phyloP scores from a whole-genome alignment of 2,113 vertebrate species.

The Amphiprion percula region DNA sequence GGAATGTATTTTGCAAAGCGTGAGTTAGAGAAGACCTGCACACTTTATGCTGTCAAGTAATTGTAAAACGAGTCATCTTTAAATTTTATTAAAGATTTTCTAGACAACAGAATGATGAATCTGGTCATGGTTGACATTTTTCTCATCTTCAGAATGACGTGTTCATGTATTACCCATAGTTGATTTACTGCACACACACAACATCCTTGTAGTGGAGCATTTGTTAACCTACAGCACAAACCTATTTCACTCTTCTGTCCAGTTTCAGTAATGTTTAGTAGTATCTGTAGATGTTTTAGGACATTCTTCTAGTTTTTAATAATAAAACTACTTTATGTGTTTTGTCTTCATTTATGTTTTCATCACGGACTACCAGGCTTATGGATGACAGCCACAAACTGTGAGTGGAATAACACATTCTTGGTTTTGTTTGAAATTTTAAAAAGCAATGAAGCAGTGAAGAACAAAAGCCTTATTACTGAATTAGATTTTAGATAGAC shows the following conservation, averaged over 20 bases:
- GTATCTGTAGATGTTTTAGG: not conserved
- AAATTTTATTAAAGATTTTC: not conserved
- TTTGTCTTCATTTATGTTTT: not conserved
- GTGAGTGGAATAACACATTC: too few relatives aligned
- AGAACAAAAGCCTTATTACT: not conserved
- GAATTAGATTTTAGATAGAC: too few relatives aligned
- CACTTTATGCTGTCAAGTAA: not conserved
- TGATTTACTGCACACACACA: not conserved
- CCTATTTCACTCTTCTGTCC: too few relatives aligned
- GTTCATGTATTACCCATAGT: not conserved
- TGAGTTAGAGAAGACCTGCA: not conserved
- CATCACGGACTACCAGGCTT: too few relatives aligned
- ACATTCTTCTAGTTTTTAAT: not conserved
- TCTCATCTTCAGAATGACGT: not conserved
- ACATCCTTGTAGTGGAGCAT: not conserved
- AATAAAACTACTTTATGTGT: not conserved
- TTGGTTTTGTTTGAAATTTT: too few relatives aligned
- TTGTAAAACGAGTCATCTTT: not conserved
- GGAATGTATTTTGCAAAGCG: slow-evolving; percentile 30
- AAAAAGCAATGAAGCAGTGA: not conserved
- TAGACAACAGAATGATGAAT: not conserved
- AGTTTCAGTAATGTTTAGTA: not conserved
- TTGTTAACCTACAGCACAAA: not conserved
- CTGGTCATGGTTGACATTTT: not conserved
- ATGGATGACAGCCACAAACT: too few relatives aligned